Conservation (phyloP, 2,113 vertebrate species). For the Melanerpes aurifrons region DNA sequence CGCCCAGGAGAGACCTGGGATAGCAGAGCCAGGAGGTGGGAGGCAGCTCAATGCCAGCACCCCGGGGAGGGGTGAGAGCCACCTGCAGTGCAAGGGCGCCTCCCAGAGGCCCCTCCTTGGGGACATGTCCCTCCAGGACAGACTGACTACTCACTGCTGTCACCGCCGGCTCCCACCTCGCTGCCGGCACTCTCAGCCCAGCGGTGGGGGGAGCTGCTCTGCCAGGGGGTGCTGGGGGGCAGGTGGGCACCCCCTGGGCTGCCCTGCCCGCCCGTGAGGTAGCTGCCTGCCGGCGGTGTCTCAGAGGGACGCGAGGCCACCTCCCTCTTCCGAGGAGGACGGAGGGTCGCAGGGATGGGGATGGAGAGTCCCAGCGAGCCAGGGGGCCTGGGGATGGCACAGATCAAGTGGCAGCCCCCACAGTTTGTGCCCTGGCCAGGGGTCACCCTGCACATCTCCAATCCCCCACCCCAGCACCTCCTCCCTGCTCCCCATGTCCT, state of each 20-base stretch:
- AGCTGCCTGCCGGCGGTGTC: not conserved
- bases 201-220: slow-evolving; percentile 45
- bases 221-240: not conserved
- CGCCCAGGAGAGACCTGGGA: not conserved
- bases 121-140: fast-evolving
- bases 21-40: not conserved
- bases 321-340: not conserved
- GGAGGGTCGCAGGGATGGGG: not conserved
- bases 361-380: not conserved
- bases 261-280: not conserved
- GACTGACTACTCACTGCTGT: slow-evolving; percentile 54
- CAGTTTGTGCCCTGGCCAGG: fast-evolving
- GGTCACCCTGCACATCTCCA: not conserved
- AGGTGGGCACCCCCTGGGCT: not conserved
- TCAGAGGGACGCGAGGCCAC: not conserved
- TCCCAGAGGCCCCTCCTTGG: fast-evolving
- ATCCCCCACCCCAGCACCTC: too few relatives aligned
- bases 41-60: not conserved
- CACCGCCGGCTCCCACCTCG: slow-evolving; percentile 29
- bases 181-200: slow-evolving; percentile 52
- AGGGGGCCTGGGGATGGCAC: not conserved
- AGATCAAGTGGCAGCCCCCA: not conserved
- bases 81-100: fast-evolving
- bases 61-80: not conserved
- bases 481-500: not conserved